phyloP scores from a whole-genome alignment of 2,797 vertebrate species.

The Peromyscus melanophrys region DNA sequence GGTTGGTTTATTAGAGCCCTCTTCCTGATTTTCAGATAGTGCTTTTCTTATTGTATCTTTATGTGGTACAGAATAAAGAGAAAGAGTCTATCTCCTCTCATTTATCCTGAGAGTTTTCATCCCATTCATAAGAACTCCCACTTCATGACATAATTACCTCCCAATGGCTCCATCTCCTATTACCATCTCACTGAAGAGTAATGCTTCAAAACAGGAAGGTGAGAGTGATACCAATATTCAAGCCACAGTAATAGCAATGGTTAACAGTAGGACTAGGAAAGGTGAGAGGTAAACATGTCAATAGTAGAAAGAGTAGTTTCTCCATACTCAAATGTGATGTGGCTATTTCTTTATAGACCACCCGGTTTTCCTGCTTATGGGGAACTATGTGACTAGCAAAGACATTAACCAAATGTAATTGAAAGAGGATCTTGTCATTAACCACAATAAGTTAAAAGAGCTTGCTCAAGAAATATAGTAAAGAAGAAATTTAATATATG shows the following conservation, averaged over 20 bases:
- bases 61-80: neutral
- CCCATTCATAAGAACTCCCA: neutral
- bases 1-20: neutral
- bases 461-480: neutral
- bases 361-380: constrained; percentile 1
- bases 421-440: neutral
- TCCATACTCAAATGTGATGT: neutral
- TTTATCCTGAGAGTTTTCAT: neutral
- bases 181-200: neutral
- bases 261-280: neutral
- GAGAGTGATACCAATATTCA: neutral
- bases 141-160: neutral
- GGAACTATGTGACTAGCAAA: neutral
- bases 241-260: neutral
- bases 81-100: neutral
- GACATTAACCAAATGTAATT: neutral
- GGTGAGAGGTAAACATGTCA: neutral
- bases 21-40: neutral
- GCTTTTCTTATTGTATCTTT: neutral
- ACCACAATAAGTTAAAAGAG: neutral
- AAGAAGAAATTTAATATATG: constrained; percentile 14
- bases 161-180: neutral
- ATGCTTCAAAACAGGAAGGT: neutral
- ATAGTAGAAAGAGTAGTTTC: neutral
- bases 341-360: neutral